Base-by-base conservation (phyloP, 2,113 vertebrate species). In the Ia io region DNA sequence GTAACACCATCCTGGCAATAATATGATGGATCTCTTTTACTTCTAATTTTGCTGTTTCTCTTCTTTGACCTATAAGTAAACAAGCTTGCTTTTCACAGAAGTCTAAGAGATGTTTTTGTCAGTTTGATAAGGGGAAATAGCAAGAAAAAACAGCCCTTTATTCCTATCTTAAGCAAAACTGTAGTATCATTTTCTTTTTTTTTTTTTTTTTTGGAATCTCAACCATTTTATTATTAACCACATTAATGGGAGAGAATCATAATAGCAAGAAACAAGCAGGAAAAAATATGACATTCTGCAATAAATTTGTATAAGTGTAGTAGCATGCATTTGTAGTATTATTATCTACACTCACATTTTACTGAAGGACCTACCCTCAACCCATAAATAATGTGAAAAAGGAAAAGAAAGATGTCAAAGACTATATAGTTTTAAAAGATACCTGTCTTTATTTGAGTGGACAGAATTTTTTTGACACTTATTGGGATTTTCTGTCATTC, bases 21-120 rank as follows among this genome's bases (percentile, higher is more conserved):
- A 78, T 23, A 35, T 30, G 17, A n/a, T 65, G 25, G 3, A 28
- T 49, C 28, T 83, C 69, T 78, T 84, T 88, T 30, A 42, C 22
- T 63, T 56, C 65, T 80, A 71, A 87, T 90, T 85, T 84, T 71
- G 59, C n/a, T 83, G 40, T 85, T 95, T 93, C 49, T 95, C 82
- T 95, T 79, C 74, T 88, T 90, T 93, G 95, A 92, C 90, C 76
- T 90, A 40, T 90, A 56, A 79, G 84, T 49, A 93, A 96, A 83
- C 44, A 87, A 89, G 25, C 59, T 76, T 91, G 49, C 92, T 92
- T 94, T 93, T 76, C 91, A 79, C 63, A 86, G 73, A 90, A 79
- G 84, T 85, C 56, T 83, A 51, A 80, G 17, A 32, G 47, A 77
- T n/a, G 16, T 47, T 51, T 77, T n/a, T 95, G 61, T 87, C 93